A percentile compares a stretch with the other conserved stretches of the same genome.
Evolutionary conservation across 2,797 vertebrate species (phyloP).

Genomic region (Pseudochirops cupreus): DNA sequence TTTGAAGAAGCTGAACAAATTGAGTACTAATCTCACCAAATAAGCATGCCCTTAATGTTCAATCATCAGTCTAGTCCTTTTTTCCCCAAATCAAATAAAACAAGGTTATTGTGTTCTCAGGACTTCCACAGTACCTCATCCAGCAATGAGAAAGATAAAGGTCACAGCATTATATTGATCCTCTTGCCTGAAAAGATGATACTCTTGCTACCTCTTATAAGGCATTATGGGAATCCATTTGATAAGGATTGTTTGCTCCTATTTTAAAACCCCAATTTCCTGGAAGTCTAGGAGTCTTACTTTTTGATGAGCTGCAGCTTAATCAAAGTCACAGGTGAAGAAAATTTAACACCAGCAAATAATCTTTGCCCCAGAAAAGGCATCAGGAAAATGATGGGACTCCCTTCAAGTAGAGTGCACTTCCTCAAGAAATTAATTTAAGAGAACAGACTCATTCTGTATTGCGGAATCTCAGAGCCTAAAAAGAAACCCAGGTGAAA

Average conservation of each 20-base stretch:
- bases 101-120: neutral
- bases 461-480: neutral
- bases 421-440: neutral
- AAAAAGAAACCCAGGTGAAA: neutral
- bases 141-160: constrained; percentile 32
- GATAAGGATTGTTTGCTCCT: neutral
- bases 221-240: neutral
- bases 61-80: neutral
- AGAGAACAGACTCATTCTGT: neutral
- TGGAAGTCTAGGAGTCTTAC: neutral
- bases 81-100: neutral
- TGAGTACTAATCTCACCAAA: neutral
- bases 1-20: neutral
- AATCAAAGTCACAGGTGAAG: neutral
- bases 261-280: neutral
- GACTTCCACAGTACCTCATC: neutral
- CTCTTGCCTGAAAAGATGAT: constrained; percentile 10
- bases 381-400: constrained; percentile 11
- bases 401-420: neutral
- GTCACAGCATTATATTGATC: neutral
- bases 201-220: neutral
- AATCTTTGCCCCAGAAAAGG: neutral
- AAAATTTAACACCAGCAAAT: neutral
- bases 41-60: neutral
- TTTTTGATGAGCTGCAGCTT: constrained; percentile 25